phyloP scores from a whole-genome alignment of 1,140 invertebrate species.

The Zaprionus tsacasi region DNA sequence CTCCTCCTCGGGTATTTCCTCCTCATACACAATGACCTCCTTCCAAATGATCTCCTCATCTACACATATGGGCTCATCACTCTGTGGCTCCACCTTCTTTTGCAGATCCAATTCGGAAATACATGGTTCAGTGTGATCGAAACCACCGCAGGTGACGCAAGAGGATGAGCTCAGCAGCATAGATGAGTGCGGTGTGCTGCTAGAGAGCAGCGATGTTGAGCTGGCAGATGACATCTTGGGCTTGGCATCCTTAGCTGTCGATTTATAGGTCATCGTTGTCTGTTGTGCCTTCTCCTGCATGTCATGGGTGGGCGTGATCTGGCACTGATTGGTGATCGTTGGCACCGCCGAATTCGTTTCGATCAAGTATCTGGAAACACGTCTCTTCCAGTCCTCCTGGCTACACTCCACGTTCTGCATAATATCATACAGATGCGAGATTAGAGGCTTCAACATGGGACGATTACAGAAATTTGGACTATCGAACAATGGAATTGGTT shows the following conservation, averaged over 20 bases:
- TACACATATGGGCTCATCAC: slow-evolving; percentile 51
- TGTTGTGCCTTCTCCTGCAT: slow-evolving; percentile 62
- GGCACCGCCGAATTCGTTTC: slow-evolving; percentile 60
- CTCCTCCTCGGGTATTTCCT: slow-evolving; percentile 80
- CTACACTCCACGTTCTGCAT: slow-evolving; percentile 64
- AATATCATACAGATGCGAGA: slow-evolving; percentile 69
- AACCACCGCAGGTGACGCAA: slow-evolving; percentile 72
- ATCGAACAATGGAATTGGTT: slow-evolving; percentile 65
- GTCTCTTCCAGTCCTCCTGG: slow-evolving; percentile 70
- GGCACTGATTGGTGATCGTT: slow-evolving; percentile 65
- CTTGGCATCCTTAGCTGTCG: slow-evolving; percentile 32
- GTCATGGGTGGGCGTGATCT: slow-evolving; percentile 26
- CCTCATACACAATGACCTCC: slow-evolving; percentile 68
- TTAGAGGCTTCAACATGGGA: slow-evolving; percentile 60
- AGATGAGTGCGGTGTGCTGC: slow-evolving; percentile 56
- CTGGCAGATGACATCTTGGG: slow-evolving; percentile 35
- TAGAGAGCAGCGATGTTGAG: slow-evolving; percentile 34
- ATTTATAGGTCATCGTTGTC: slow-evolving; percentile 50
- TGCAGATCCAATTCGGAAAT: slow-evolving; percentile 53
- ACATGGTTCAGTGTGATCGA: slow-evolving; percentile 53
- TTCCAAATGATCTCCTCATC: slow-evolving; percentile 72
- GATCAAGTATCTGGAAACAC: slow-evolving; percentile 64
- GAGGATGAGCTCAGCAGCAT: slow-evolving; percentile 65
- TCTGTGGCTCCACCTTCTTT: slow-evolving; percentile 55
- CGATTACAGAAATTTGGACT: slow-evolving; percentile 51